Evolutionary conservation across 1,140 invertebrate genomes (phyloP).

Genomic region (Cyrtorhinus lividipennis): DNA sequence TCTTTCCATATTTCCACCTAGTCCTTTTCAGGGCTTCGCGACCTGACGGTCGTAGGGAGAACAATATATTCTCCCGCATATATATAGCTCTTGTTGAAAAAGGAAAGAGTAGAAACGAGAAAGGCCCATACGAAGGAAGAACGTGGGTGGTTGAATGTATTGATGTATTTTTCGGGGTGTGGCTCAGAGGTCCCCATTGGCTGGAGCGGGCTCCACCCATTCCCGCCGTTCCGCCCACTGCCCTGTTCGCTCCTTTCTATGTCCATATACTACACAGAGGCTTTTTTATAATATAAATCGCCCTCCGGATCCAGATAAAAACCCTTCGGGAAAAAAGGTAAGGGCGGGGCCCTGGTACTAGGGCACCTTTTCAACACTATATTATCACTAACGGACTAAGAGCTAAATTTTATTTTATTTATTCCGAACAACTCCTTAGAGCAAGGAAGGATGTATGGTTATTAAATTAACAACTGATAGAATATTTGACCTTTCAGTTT

Average conservation of each 20-base stretch:
- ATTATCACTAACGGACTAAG: too few relatives aligned
- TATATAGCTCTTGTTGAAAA: neutral
- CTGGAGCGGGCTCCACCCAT: conserved; percentile 3
- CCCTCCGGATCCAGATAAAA: neutral
- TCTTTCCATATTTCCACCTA: too few relatives aligned
- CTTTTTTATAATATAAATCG: neutral
- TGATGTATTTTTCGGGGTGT: conserved; percentile 16
- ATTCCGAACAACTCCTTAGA: too few relatives aligned
- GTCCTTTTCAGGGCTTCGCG: too few relatives aligned
- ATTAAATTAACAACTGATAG: too few relatives aligned
- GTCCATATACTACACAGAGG: neutral
- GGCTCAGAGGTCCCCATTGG: conserved; percentile 10
- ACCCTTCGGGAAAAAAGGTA: neutral
- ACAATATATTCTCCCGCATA: neutral
- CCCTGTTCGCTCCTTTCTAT: conserved; percentile 3
- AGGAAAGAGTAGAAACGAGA: neutral
- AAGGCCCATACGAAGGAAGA: neutral
- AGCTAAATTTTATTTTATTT: too few relatives aligned
- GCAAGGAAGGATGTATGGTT: too few relatives aligned
- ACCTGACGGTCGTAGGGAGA: too few relatives aligned
- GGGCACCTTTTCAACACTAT: too few relatives aligned
- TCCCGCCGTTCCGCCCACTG: neutral
- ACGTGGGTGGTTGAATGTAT: conserved; percentile 15
- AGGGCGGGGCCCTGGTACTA: neutral
- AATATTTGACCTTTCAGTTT: too few relatives aligned